Base-by-base conservation (phyloP, 2,797 vertebrate genomes). In the Danio kyathit region DNA sequence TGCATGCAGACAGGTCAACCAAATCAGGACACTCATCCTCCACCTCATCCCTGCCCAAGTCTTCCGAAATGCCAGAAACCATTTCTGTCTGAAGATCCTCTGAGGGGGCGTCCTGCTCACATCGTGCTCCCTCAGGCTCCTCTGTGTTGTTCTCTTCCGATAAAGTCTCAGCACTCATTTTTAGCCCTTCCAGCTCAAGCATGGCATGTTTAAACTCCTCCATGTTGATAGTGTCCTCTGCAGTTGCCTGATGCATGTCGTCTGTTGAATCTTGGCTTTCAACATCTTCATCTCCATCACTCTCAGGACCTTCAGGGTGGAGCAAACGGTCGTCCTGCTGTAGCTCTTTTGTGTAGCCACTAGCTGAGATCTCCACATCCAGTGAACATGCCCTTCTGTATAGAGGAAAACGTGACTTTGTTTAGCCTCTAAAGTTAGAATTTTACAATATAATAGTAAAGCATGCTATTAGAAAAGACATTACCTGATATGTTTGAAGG, bases 351-450 rank as follows among this genome's bases (percentile, higher is more conserved):
- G 95, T 93, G 87, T 94, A 99, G 74, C 98, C 97, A 0, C 97
- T 99, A 78, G 96, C 98, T 73, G 96, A 96, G 81, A 99, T 95
- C 86, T 97, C 96, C 19, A 95, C 90, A 59, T 99, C 98, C 13
- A 99, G 92, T 83, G 92, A 97, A 83, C 84, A 92, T 21, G 96
- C 92, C 19, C 92, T 96, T 86, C 97, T 99, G 86, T 12, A 7
- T 61, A 43, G 4, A 61, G 14, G 64, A 82, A 11, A 74, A 48
- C 13, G 59, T 13, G 64, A 73, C 9, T 13, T 16, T 7, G 10
- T 57, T 65, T 4, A 7, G 5, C 16, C 43, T 72, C 51, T 49
- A 10, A 52, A 14, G 76, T 83, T 69, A 0, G 74, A 3, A 3
- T 6, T 38, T 29, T 17, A 48, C n/a, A 12, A 21, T 63, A 48